Conservation (phyloP, 2,113 vertebrate species). For the Oenanthe oenanthe region DNA sequence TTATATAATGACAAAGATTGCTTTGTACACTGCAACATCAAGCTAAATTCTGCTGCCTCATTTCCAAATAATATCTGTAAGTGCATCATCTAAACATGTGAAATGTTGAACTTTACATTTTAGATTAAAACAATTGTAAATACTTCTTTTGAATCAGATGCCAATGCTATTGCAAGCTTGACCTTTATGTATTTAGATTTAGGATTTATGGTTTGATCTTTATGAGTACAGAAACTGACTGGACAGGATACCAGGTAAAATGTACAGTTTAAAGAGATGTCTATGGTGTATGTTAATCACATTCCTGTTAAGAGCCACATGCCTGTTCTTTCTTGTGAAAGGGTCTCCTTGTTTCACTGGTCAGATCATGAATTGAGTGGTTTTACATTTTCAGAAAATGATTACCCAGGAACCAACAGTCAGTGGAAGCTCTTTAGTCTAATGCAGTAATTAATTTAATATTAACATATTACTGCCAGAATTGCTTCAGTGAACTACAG, state of each 20-base stretch:
- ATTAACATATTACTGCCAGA: not conserved
- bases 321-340: not conserved
- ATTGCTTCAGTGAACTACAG: not conserved
- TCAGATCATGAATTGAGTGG: not conserved
- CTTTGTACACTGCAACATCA: not conserved
- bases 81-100: not conserved
- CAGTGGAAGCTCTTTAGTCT: not conserved
- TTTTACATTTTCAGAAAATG: not conserved
- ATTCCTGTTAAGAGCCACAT: not conserved
- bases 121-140: not conserved
- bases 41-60: not conserved
- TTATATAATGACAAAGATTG: not conserved
- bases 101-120: not conserved
- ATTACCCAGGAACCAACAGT: not conserved
- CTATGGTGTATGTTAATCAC: not conserved
- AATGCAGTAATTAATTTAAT: not conserved
- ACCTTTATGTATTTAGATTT: not conserved
- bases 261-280: not conserved
- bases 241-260: not conserved
- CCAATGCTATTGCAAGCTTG: not conserved
- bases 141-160: not conserved
- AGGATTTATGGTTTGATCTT: not conserved
- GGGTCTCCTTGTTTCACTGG: accelerated
- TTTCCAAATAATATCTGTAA: not conserved
- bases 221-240: not conserved